phyloP scores from a whole-genome alignment of 2,888 invertebrate genomes.

The Clepsis dumicolana region DNA sequence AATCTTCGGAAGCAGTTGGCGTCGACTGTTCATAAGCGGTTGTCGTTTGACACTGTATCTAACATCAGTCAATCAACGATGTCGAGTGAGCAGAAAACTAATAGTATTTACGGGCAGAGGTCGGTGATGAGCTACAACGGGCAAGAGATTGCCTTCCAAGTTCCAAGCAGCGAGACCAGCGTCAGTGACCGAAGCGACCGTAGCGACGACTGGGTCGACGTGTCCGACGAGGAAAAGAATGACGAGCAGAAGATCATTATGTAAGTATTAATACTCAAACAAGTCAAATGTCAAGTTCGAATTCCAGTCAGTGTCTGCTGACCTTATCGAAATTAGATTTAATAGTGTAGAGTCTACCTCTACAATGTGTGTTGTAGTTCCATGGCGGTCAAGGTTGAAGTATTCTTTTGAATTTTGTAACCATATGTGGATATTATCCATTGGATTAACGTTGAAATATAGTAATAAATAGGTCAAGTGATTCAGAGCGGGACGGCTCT shows the following conservation, averaged over 20 bases:
- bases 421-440: not conserved
- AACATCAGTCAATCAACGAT: conserved; percentile 84
- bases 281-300: conserved; percentile 40
- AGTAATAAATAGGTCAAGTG: conserved; percentile 9
- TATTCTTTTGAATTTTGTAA: not conserved
- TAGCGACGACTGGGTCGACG: conserved; percentile 89
- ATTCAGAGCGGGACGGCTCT: conserved; percentile 18
- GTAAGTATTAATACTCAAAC: conserved; percentile 71
- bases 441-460: not conserved
- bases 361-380: conserved; percentile 3
- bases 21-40: conserved; percentile 72
- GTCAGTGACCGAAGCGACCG: conserved; percentile 87
- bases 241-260: conserved; percentile 84
- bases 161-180: conserved; percentile 86
- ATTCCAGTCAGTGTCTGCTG: not conserved
- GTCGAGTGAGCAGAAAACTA: conserved; percentile 87
- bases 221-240: conserved; percentile 86
- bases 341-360: conserved; percentile 13
- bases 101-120: conserved; percentile 86
- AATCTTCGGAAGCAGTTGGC: conserved; percentile 71
- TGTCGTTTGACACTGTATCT: conserved; percentile 80
- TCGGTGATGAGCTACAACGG: conserved; percentile 81
- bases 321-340: conserved; percentile 33
- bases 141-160: conserved; percentile 81
- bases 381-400: conserved; percentile 8